phyloP scores from a whole-genome alignment of 2,888 invertebrate species.

The Camptogramma bilineatum region DNA sequence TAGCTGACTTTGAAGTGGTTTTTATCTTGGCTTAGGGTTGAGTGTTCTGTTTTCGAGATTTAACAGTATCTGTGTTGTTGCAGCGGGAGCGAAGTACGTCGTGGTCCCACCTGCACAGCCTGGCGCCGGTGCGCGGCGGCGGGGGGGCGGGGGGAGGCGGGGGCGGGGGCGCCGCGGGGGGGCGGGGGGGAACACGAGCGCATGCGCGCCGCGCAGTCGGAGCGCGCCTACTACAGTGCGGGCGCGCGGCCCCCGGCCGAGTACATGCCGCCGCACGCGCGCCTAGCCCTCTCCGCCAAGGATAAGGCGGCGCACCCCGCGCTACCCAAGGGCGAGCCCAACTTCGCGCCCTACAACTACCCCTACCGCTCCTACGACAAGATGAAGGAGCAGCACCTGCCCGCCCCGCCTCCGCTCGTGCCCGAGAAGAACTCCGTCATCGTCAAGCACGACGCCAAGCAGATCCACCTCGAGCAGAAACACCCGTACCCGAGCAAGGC shows the following conservation, averaged over 20 bases:
- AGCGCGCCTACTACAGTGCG: slow-evolving; percentile 52
- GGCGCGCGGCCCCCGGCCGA: slow-evolving; percentile 51
- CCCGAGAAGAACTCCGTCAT: slow-evolving; percentile 92
- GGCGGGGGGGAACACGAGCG: slow-evolving; percentile 57
- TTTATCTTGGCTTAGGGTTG: too few species aligned
- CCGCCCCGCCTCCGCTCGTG: slow-evolving; percentile 88
- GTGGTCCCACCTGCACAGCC: slow-evolving; percentile 84
- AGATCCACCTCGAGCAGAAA: slow-evolving; percentile 86
- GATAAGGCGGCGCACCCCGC: slow-evolving; percentile 70
- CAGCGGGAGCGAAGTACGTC: slow-evolving; percentile 83
- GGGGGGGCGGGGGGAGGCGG: slow-evolving; percentile 10
- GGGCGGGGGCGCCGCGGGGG: slow-evolving; percentile 70
- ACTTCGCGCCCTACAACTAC: slow-evolving; percentile 88
- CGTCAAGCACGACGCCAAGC: slow-evolving; percentile 91
- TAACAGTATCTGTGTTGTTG: slow-evolving; percentile 41
- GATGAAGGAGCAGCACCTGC: slow-evolving; percentile 86
- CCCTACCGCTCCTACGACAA: slow-evolving; percentile 87
- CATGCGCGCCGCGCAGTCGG: slow-evolving; percentile 50
- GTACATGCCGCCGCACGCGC: slow-evolving; percentile 64
- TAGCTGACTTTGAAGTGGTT: too few species aligned
- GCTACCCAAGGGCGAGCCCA: slow-evolving; percentile 88
- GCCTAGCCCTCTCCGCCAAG: slow-evolving; percentile 66
- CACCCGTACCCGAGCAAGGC: slow-evolving; percentile 86
- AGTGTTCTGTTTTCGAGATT: background rate
- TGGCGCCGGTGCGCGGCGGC: slow-evolving; percentile 77